These are phyloP conservation scores for Pheosia gnoma DNA, from an alignment of 2,888 invertebrate genomes.

Conservation along the genomic window DNA sequence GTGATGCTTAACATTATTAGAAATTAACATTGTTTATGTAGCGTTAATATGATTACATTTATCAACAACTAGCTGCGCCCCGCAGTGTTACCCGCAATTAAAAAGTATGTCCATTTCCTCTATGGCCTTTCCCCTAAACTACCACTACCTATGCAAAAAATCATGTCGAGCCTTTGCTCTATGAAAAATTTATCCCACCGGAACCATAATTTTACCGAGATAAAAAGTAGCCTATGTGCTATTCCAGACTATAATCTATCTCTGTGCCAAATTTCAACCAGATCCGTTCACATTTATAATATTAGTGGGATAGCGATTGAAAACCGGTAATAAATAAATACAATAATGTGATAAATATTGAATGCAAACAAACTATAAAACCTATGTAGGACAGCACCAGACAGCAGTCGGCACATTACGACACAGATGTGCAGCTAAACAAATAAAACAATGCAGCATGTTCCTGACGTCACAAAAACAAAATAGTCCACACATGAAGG, in stretches of 20 bases:
- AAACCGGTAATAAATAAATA: neutral
- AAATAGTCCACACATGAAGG: conserved; percentile 63
- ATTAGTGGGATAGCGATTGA: neutral
- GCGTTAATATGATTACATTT: neutral
- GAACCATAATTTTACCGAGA: no score
- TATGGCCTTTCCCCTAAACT: no score
- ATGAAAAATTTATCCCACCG: no score
- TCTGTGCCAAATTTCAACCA: no score
- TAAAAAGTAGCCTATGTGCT: no score
- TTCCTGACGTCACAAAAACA: conserved; percentile 53
- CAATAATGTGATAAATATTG: conserved; percentile 1
- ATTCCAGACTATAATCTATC: no score
- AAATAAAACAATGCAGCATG: conserved; percentile 57
- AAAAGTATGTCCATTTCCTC: no score
- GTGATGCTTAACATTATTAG: neutral
- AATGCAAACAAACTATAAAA: conserved; percentile 16
- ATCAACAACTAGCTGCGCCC: neutral
- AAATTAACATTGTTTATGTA: neutral
- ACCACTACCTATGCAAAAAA: no score
- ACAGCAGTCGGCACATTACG: conserved; percentile 30
- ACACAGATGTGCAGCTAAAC: conserved; percentile 53
- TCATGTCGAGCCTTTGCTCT: no score
- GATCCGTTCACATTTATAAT: no score
- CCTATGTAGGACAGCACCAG: conserved; percentile 26
- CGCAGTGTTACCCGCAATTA: no score